A percentile compares a stretch with the other conserved stretches of the same genome.
These are phyloP conservation scores for Sphenopsis melanotis DNA, from an alignment of 2,797 vertebrate species.

Conservation along the genomic window DNA sequence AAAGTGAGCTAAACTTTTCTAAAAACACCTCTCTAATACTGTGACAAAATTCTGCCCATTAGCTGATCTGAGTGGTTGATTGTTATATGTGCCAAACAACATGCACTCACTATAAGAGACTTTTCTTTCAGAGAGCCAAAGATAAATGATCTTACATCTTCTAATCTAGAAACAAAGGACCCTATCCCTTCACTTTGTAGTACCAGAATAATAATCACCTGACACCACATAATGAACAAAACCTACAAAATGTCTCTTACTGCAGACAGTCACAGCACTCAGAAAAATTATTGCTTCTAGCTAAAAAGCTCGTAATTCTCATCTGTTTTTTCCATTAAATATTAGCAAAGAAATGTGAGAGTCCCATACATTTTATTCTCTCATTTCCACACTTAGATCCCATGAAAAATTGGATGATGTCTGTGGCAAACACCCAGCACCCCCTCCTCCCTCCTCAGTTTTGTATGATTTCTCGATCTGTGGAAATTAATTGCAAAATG, in stretches of 20 bases:
- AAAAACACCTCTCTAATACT: neutral
- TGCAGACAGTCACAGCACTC: neutral
- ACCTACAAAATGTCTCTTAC: neutral
- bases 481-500: slow-evolving; percentile 9
- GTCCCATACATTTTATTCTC: slow-evolving; percentile 1
- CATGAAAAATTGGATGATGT: slow-evolving; percentile 24
- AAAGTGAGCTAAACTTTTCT: neutral
- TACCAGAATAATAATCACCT: slow-evolving; percentile 9
- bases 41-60: neutral
- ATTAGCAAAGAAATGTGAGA: slow-evolving; percentile 34
- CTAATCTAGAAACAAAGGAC: slow-evolving; percentile 18
- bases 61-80: neutral
- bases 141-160: neutral
- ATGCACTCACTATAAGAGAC: neutral
- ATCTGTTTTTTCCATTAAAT: slow-evolving; percentile 38
- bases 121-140: neutral
- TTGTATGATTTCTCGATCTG: neutral
- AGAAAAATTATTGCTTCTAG: slow-evolving; percentile 33
- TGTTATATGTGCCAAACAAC: neutral
- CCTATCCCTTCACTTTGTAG: neutral
- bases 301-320: neutral
- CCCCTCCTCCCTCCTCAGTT: neutral
- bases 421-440: neutral
- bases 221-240: slow-evolving; percentile 1
- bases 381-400: neutral